These are phyloP conservation scores for Epirrhoe tristata DNA, from an alignment of 2,888 invertebrate species.

Conservation along the genomic window DNA sequence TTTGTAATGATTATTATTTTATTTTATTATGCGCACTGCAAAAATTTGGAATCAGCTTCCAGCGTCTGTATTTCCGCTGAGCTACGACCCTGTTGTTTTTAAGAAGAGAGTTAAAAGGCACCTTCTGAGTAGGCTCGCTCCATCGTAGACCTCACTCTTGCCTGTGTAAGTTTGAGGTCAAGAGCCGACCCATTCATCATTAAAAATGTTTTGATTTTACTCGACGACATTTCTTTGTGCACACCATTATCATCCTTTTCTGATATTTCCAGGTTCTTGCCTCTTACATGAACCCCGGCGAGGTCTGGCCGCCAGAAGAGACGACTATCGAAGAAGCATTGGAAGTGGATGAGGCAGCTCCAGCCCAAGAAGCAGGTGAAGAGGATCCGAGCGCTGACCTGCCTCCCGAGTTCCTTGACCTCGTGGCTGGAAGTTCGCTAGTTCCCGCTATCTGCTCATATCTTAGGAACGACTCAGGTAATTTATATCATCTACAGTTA, in stretches of 20 bases:
- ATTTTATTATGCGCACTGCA: no score
- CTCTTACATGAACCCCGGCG: slow-evolving; percentile 93
- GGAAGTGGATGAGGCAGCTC: slow-evolving; percentile 46
- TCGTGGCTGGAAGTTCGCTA: slow-evolving; percentile 93
- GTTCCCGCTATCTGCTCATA: slow-evolving; percentile 96
- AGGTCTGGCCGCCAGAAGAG: slow-evolving; percentile 81
- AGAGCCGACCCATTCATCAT: no score
- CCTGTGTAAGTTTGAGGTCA: no score
- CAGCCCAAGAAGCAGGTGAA: slow-evolving; percentile 56
- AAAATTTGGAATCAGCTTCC: no score
- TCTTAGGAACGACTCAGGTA: slow-evolving; percentile 94
- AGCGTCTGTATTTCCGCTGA: no score
- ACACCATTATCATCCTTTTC: background rate
- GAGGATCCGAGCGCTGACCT: slow-evolving; percentile 72
- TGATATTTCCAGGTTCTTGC: slow-evolving; percentile 88
- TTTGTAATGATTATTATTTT: no score
- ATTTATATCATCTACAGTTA: background rate
- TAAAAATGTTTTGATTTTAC: background rate
- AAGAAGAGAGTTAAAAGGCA: no score
- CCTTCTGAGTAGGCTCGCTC: no score
- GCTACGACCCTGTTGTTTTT: no score
- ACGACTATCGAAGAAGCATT: slow-evolving; percentile 65
- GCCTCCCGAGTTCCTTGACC: slow-evolving; percentile 90
- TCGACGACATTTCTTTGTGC: background rate
- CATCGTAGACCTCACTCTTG: no score